Evolutionary conservation across 2,888 invertebrate genomes (phyloP), one percentile per base, ranked within the genome.

Genomic region (Loripinus fragilis): DNA sequence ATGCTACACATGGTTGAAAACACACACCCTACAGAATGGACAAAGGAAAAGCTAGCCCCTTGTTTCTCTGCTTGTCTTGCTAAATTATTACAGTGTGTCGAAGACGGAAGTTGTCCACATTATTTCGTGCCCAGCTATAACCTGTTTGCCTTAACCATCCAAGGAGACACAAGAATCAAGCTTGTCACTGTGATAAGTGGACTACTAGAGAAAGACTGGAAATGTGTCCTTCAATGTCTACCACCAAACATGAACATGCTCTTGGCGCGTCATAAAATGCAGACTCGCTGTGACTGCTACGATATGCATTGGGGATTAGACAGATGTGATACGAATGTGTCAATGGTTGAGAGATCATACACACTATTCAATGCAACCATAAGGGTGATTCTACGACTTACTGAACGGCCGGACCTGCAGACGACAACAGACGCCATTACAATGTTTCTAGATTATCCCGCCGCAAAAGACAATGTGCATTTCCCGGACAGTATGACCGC

Each of bases 1-100:
- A 83, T 83, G 83, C 55, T 83, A 5, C 80, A 78, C 41, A 83
- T 83, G 83, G 83, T 83, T 0, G 83, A 83, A 55, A 80, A 72
- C 64, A 83, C 80, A 20, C 83, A 83, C 41, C 80, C 83, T 0
- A 38, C 83, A 2, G 83, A 83, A 52, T 83, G 83, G 83, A 74
- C 73, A 1, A 76, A 76, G 35, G 83, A 83, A 12, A 80, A 81
- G 30, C 72, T 80, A 1, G 73, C 80, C 3, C 41, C 78, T 0
- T 83, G 83, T 28, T 80, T 83, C 38, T 52, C 68, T 3, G 74
- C 78, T 30, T 83, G 83, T 41, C 69, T 83, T 5, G 71, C 80
- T 42, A 83, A 83, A 69, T 30, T 83, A 17, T 38, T 76, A 15
- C 83, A 83, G 55, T 74, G 74, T 50, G 65, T 83, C 2, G 83